These are phyloP conservation scores for Diceros bicornis DNA, from an alignment of 2,797 vertebrate species.

Conservation along the genomic window DNA sequence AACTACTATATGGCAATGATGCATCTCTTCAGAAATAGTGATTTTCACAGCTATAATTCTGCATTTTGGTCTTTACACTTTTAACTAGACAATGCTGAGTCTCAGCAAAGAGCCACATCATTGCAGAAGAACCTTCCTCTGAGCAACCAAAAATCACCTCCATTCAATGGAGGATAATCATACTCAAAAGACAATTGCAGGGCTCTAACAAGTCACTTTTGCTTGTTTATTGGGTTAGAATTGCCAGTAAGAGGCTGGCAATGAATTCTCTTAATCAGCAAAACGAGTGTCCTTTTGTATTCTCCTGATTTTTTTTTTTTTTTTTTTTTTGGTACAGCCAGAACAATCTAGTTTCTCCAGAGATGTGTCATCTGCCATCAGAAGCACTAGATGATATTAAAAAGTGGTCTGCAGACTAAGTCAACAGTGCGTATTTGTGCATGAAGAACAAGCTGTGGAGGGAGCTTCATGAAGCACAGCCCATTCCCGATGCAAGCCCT, in stretches of 20 bases:
- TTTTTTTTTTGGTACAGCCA: background rate
- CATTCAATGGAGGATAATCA: background rate
- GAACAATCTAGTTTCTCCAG: background rate
- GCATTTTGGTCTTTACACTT: background rate
- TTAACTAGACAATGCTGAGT: background rate
- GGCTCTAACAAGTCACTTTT: background rate
- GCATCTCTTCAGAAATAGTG: background rate
- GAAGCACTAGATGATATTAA: background rate
- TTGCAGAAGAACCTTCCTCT: background rate
- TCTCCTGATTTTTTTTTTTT: background rate
- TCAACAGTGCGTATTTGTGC: background rate
- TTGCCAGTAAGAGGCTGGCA: background rate
- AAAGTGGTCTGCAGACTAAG: background rate
- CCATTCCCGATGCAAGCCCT: background rate
- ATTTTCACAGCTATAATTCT: constrained; percentile 52
- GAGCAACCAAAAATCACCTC: constrained; percentile 55
- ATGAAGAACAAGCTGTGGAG: background rate
- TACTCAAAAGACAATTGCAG: background rate
- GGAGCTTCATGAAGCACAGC: background rate
- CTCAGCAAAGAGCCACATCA: background rate
- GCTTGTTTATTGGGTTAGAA: background rate
- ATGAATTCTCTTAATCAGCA: background rate
- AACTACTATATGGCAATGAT: background rate
- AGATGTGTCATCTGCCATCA: background rate
- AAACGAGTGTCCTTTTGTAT: background rate